phyloP scores from a whole-genome alignment of 2,113 vertebrate genomes.

The Panthera leo region DNA sequence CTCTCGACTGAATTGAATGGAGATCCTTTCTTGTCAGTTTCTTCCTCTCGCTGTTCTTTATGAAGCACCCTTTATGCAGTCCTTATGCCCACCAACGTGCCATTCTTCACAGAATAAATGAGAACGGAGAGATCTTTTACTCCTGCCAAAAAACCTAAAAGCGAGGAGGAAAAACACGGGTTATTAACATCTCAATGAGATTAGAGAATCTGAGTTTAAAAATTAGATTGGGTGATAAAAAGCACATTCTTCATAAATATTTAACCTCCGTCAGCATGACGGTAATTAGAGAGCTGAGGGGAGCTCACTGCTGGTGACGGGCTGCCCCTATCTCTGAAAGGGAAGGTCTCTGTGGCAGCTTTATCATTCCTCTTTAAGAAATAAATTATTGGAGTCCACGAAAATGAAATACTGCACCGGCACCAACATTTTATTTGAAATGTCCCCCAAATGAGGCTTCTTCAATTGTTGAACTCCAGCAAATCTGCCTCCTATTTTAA shows the following conservation, averaged over 20 bases:
- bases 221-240: constrained; percentile 83
- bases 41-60: neutral
- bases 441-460: neutral
- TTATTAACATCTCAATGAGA: constrained; percentile 78
- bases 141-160: constrained; percentile 57
- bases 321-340: constrained; percentile 65
- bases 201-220: constrained; percentile 80
- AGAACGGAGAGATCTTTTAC: constrained; percentile 30
- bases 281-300: constrained; percentile 77
- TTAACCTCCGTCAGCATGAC: constrained; percentile 80
- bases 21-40: neutral
- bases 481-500: constrained; percentile 17
- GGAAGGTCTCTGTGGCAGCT: constrained; percentile 69
- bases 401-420: neutral
- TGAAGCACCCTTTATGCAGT: neutral
- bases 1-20: neutral
- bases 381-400: neutral
- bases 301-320: constrained; percentile 66
- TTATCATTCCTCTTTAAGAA: constrained; percentile 75
- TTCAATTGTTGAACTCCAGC: constrained; percentile 9
- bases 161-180: neutral
- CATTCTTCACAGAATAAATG: constrained; percentile 59
- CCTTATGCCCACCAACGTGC: constrained; percentile 15
- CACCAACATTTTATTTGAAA: constrained; percentile 7
- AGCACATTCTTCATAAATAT: constrained; percentile 85